Evolutionary conservation across 2,888 invertebrate genomes (phyloP), one percentile per base, ranked within the genome.

Genomic region (Thumatha senex): DNA sequence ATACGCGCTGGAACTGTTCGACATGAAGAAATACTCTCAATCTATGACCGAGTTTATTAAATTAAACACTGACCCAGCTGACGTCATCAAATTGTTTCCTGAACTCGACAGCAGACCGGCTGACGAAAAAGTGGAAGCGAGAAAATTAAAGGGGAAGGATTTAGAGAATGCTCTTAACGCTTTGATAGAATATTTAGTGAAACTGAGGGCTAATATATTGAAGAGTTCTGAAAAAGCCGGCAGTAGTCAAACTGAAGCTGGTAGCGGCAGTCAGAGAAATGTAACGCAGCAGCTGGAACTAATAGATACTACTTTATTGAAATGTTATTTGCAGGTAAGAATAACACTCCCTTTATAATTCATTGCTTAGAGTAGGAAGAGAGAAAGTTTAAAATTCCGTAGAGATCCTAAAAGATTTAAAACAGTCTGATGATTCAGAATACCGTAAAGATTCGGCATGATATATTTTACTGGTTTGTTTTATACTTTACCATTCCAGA

Each of bases 231-330:
- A 47, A 1, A 43, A 47, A 30, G 29, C 45, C 2, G 30, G 29
- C 7, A 55, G 64, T 0, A 73, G 72, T 51, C 78, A 70, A 3
- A 70, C 72, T 0, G 75, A 70, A 18, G 56, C 56, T 0, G 63
- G 66, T 1, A 72, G 71, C 41, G 67, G 67, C 1, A 73, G 72
- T 44, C 85, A 83, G 52, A 80, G 86, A 49, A 89, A 83, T 50
- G 72, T 84, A 0, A 66, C 80, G 12, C 88, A 90, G 53, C 88
- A 86, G 54, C 51, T 98, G 53, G 98, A 98, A 82, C 96, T 99
- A 48, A 98, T 99, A 54, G 99, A 99, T 80, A 99, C 99, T 0
- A 99, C 99, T 0, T 89, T 99, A 45, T 92, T 99, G 8, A 99
- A 99, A 84, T 99, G 99, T 78, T 99, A 99, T 87, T 92, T 99